Evolutionary conservation across 2,797 vertebrate genomes (phyloP), one percentile per base, ranked within the genome.

Genomic region (Tolypeutes matacus): DNA sequence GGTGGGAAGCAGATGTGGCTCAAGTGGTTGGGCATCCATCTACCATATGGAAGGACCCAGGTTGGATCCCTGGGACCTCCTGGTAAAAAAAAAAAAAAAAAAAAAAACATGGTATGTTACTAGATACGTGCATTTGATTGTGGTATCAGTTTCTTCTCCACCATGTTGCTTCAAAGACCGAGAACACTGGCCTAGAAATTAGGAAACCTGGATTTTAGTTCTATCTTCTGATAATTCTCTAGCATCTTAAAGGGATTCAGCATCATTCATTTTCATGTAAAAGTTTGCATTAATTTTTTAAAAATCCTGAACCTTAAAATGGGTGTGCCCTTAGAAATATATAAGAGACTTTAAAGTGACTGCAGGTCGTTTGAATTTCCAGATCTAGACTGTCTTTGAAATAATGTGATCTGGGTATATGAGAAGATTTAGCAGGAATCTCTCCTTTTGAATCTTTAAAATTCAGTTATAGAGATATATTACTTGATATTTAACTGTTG

Each of bases 271-370:
- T 95, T 90, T 89, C 29, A 72, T 88, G 18, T 91, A 89, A 89
- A 95, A 91, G 72, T 97, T 96, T 91, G n/a, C 15, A 60, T 69
- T 81, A 69, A 72, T 84, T 85, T 90, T 86, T 94, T 67, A 49
- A 13, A 34, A 72, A 34, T 93, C n/a, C 42, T 88, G 58, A 76
- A 46, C 70, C 39, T 92, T 96, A 17, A 70, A 10, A 95, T 56
- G 39, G 7, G 1, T 89, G 51, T 39, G 42, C 29, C 31, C 58
- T 93, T 93, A 75, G 75, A 87, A 92, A 87, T 84, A 62, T 7
- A 1, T 69, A 87, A 88, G 53, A 87, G 51, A 86, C 20, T 82
- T 82, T 93, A 56, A 90, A 17, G 62, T 96, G 86, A 90, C 13
- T 88, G 62, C 36, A 86, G 64, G 67, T 78, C 7, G 10, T 87